Evolutionary conservation across 2,888 invertebrate genomes (phyloP).

Genomic region (Drosophila setosimentum): DNA sequence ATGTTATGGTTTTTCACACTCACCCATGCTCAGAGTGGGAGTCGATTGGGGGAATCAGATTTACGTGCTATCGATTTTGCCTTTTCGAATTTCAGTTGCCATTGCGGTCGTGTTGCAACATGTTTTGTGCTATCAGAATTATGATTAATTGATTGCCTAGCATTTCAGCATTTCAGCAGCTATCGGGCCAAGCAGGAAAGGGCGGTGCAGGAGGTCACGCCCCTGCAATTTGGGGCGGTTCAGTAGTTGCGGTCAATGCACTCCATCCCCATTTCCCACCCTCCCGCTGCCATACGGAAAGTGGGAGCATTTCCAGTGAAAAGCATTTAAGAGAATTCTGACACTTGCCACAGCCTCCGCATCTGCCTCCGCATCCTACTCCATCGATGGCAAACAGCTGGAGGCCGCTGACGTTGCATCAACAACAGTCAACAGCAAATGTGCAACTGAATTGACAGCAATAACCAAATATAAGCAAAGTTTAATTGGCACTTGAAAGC

Average conservation of each 20-base stretch:
- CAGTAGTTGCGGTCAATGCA: conserved; percentile 50
- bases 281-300: neutral
- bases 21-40: conserved; percentile 17
- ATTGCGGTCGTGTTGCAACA: conserved; percentile 72
- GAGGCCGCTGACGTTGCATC: conserved; percentile 43
- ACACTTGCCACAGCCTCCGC: conserved; percentile 27
- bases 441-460: conserved; percentile 66
- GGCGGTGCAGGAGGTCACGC: conserved; percentile 55
- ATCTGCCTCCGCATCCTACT: neutral
- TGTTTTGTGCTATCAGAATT: conserved; percentile 73
- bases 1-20: conserved; percentile 79
- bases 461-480: conserved; percentile 71
- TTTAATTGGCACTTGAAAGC: conserved; percentile 68
- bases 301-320: conserved; percentile 35
- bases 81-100: conserved; percentile 53
- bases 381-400: conserved; percentile 68
- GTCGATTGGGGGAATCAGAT: conserved; percentile 28
- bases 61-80: conserved; percentile 65
- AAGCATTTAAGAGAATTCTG: conserved; percentile 48
- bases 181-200: conserved; percentile 15
- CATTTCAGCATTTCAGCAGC: conserved; percentile 47
- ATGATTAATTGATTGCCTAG: conserved; percentile 75
- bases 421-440: conserved; percentile 51
- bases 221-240: conserved; percentile 64
- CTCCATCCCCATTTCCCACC: conserved; percentile 13